phyloP scores from a whole-genome alignment of 2,797 vertebrate genomes.

The Lindbergichthys nudifrons region DNA sequence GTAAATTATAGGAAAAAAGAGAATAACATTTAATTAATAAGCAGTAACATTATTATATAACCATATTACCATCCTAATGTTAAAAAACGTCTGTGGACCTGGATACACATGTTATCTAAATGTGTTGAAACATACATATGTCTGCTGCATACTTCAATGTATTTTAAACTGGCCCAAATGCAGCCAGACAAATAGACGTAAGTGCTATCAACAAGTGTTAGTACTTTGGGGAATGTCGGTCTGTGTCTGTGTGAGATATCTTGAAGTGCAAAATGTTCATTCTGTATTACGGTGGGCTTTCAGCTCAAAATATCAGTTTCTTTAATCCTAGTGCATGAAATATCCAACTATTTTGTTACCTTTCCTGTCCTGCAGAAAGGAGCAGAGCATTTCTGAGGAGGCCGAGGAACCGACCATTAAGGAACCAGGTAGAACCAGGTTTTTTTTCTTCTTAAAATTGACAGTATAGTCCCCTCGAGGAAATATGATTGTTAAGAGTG shows the following conservation, averaged over 20 bases:
- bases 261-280: not conserved
- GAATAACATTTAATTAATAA: not conserved
- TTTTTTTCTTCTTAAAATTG: not conserved
- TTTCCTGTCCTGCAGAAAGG: conserved; percentile 49
- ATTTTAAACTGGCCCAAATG: not conserved
- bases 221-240: not conserved
- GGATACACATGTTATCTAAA: not conserved
- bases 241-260: not conserved
- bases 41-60: too few relatives aligned
- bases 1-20: not conserved
- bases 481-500: not conserved
- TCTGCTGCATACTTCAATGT: not conserved
- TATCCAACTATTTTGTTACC: not conserved
- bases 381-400: conserved; percentile 37
- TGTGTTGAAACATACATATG: not conserved
- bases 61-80: not conserved
- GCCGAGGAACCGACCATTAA: conserved; percentile 1
- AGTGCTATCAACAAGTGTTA: not conserved
- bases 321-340: not conserved
- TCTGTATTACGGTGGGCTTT: not conserved
- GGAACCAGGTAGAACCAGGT: conserved; percentile 51
- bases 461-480: not conserved
- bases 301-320: not conserved
- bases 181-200: not conserved
- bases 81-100: not conserved